A percentile compares a stretch with the other conserved stretches of the same genome.
Conservation (phyloP, 2,113 vertebrate species). For the Aramus guarauna region DNA sequence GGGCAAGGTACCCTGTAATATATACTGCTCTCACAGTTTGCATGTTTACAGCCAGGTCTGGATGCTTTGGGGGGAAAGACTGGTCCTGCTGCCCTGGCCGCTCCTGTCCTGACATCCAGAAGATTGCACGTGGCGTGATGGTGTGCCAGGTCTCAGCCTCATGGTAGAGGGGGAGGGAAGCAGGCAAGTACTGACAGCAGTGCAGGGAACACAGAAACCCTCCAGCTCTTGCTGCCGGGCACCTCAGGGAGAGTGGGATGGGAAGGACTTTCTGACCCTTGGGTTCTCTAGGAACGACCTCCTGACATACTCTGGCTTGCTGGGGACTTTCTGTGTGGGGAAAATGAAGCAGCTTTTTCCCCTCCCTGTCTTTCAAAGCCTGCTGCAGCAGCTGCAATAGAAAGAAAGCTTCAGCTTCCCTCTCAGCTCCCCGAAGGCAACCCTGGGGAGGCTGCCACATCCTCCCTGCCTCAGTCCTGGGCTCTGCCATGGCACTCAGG, state of each 20-base stretch:
- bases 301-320: neutral
- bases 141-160: neutral
- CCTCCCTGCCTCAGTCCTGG: neutral
- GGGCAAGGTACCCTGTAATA: neutral
- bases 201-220: neutral
- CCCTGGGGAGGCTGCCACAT: neutral
- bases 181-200: neutral
- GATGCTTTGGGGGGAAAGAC: neutral
- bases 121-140: accelerated
- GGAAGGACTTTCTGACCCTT: neutral
- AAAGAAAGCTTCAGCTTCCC: neutral
- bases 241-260: neutral
- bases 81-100: neutral
- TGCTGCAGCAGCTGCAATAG: neutral
- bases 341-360: neutral
- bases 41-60: neutral
- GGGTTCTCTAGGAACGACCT: neutral
- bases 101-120: neutral
- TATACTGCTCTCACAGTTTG: neutral
- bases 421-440: accelerated
- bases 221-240: neutral
- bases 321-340: neutral
- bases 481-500: neutral
- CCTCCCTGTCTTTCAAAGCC: neutral
- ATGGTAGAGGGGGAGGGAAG: neutral